These are phyloP conservation scores for Eilema griseolum DNA, from an alignment of 2,888 invertebrate genomes.

Conservation along the genomic window DNA sequence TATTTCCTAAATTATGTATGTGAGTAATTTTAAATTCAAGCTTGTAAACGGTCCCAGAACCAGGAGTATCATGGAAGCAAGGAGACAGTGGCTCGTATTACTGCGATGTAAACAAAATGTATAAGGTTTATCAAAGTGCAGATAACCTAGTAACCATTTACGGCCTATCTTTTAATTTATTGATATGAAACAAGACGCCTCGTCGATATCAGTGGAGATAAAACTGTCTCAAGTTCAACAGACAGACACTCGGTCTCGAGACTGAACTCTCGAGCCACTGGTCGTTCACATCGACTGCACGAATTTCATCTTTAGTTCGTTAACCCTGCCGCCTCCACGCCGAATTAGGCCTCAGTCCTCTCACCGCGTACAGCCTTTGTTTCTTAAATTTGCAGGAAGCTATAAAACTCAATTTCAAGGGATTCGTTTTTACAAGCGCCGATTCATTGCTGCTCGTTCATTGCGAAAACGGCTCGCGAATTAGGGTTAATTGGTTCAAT, in stretches of 20 bases:
- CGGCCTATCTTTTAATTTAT: not conserved
- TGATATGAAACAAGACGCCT: not conserved
- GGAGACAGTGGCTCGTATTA: not conserved
- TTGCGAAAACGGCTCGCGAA: slow-evolving; percentile 34
- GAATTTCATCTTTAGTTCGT: slow-evolving; percentile 25
- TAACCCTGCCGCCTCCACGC: slow-evolving; percentile 24
- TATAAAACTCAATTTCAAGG: slow-evolving; percentile 49
- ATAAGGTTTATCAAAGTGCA: slow-evolving; percentile 2
- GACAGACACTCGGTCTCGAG: slow-evolving; percentile 26
- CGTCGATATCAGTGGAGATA: slow-evolving; percentile 18
- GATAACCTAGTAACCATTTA: slow-evolving; percentile 16
- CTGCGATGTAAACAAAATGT: not conserved
- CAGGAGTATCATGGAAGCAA: not conserved
- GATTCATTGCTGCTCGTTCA: slow-evolving; percentile 32
- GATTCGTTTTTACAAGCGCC: slow-evolving; percentile 34
- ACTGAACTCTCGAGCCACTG: slow-evolving; percentile 20
- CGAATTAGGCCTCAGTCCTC: slow-evolving; percentile 45
- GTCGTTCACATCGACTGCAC: slow-evolving; percentile 43
- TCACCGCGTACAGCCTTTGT: slow-evolving; percentile 36
- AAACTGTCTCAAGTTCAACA: slow-evolving; percentile 40
- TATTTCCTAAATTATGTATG: too few relatives aligned
- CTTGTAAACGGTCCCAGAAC: not conserved
- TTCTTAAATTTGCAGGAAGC: slow-evolving; percentile 43
- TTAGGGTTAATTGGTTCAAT: slow-evolving; percentile 54
- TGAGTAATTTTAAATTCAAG: too few relatives aligned